Percentiles rank a stretch among this genome's conserved stretches.
These are phyloP conservation scores for Oscheius myriophilus DNA, from an alignment of 2,888 invertebrate species.

Conservation along the genomic window DNA sequence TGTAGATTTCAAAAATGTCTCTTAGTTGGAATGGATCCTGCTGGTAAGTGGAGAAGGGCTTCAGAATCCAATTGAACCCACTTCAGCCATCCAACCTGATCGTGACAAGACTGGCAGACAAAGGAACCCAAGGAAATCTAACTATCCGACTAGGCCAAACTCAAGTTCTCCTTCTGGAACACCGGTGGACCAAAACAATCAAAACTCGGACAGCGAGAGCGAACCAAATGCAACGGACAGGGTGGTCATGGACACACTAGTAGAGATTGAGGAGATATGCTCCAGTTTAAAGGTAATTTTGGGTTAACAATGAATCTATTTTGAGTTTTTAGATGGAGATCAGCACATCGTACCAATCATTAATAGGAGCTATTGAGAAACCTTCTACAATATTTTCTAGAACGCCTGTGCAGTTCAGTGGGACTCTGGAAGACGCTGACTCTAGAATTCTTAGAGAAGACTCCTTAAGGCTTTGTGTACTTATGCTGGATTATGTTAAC, in stretches of 20 bases:
- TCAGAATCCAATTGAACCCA: not conserved
- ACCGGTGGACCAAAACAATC: constrained; percentile 8
- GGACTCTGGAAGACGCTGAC: constrained; percentile 12
- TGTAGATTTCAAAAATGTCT: constrained; percentile 31
- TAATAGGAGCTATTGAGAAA: constrained; percentile 20
- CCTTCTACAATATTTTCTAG: constrained; percentile 24
- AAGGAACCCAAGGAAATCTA: constrained; percentile 27
- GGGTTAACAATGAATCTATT: not conserved
- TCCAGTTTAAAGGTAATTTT: constrained; percentile 11
- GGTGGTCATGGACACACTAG: constrained; percentile 26
- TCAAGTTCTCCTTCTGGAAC: constrained; percentile 6
- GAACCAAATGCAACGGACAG: constrained; percentile 19
- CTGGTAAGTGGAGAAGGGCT: not conserved
- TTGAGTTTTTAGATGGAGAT: constrained; percentile 11
- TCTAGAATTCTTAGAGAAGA: constrained; percentile 15
- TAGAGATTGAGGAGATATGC: constrained; percentile 29
- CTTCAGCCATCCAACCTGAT: constrained; percentile 28
- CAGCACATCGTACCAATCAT: constrained; percentile 17
- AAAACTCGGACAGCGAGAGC: constrained; percentile 10
- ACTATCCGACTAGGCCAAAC: constrained; percentile 14
- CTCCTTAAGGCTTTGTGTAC: constrained; percentile 16
- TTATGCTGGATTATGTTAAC: constrained; percentile 30
- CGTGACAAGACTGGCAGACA: constrained; percentile 32
- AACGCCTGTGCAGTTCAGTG: constrained; percentile 18
- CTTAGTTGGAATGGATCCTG: constrained; percentile 29